Evolutionary conservation across 1,140 invertebrate species (phyloP).

Genomic region (Orius insidiosus): DNA sequence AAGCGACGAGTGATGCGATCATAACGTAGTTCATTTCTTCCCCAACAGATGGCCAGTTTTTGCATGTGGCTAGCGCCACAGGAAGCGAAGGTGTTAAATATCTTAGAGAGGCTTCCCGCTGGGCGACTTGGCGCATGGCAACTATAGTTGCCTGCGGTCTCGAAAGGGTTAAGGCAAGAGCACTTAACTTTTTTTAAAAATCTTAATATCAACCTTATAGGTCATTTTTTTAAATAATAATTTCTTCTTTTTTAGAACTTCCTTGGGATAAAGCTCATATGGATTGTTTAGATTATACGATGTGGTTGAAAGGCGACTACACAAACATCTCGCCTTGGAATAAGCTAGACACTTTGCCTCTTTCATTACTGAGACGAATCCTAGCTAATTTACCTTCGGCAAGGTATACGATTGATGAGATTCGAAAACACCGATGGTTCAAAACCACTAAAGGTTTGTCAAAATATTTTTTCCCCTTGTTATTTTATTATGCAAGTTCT

Average conservation of each 20-base stretch:
- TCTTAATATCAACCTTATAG: too few relatives aligned
- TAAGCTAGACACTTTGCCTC: constrained; percentile 55
- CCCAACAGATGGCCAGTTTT: too few relatives aligned
- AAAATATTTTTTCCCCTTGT: neutral
- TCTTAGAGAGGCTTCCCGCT: too few relatives aligned
- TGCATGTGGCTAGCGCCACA: too few relatives aligned
- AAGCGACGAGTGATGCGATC: too few relatives aligned
- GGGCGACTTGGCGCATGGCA: too few relatives aligned
- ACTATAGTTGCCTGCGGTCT: too few relatives aligned
- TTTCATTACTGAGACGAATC: constrained; percentile 57
- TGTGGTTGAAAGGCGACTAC: constrained; percentile 53
- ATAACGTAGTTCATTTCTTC: too few relatives aligned
- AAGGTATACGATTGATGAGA: constrained; percentile 46
- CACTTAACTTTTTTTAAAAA: too few relatives aligned
- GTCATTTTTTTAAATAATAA: too few relatives aligned
- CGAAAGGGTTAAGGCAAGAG: too few relatives aligned
- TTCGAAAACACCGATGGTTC: constrained; percentile 64
- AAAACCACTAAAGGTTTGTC: constrained; percentile 23
- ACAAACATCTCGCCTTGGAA: constrained; percentile 56
- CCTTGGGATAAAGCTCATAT: constrained; percentile 73
- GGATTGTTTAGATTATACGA: constrained; percentile 50
- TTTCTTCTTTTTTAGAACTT: constrained; percentile 42
- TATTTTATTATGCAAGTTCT: neutral
- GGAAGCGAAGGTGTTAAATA: too few relatives aligned
- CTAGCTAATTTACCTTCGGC: constrained; percentile 42